phyloP scores from a whole-genome alignment of 2,797 vertebrate genomes.

The Halcyon smyrnensis region DNA sequence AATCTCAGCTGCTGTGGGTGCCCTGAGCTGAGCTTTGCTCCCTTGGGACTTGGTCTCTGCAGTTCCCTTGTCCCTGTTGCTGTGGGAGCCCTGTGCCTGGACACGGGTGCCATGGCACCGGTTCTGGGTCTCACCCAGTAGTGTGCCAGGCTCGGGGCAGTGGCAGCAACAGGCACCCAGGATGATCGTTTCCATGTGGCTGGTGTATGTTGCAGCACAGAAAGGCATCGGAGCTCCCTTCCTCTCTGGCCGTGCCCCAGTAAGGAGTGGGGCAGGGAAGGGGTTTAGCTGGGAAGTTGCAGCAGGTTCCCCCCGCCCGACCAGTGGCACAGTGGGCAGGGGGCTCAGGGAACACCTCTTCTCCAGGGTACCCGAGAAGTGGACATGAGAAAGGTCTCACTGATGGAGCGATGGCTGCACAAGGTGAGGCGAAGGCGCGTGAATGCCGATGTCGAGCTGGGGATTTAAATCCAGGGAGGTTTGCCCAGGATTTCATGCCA shows the following conservation, averaged over 20 bases:
- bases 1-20: background rate
- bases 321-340: fast-evolving
- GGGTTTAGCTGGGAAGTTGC: background rate
- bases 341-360: background rate
- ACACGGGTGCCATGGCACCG: background rate
- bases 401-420: conserved; percentile 47
- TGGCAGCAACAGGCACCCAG: background rate
- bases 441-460: fast-evolving
- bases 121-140: background rate
- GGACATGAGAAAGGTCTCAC: background rate
- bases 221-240: background rate
- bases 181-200: conserved; percentile 72
- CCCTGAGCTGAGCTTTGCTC: background rate
- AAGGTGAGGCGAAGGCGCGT: background rate
- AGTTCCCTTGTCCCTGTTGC: background rate
- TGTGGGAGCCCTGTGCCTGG: background rate
- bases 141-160: fast-evolving
- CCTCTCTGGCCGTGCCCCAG: background rate
- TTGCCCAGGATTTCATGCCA: background rate
- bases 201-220: conserved; percentile 5
- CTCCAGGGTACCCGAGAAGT: conserved; percentile 38
- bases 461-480: background rate
- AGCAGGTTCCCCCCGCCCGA: fast-evolving
- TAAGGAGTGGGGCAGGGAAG: background rate
- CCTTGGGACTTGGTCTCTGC: background rate